Percentiles rank a stretch among this genome's conserved stretches.
Evolutionary conservation across 2,113 vertebrate genomes (phyloP).

Genomic region (Chitala chitala): DNA sequence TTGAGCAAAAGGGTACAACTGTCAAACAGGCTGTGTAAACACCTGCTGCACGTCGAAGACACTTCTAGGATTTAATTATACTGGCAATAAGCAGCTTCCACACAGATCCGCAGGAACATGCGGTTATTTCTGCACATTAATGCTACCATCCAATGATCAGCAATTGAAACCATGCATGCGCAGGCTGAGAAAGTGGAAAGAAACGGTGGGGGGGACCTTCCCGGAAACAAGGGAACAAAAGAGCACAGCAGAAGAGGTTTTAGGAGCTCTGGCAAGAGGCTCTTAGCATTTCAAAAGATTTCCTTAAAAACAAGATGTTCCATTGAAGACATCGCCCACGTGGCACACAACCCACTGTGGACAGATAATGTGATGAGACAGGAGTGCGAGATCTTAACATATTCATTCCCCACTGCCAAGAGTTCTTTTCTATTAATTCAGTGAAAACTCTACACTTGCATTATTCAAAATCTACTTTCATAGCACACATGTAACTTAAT

Average conservation of each 20-base stretch:
- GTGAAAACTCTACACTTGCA: not conserved
- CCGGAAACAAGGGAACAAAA: not conserved
- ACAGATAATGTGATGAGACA: not conserved
- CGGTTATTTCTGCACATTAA: too few species aligned
- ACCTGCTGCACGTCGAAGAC: too few species aligned
- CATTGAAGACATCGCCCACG: not conserved
- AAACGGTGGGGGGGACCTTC: not conserved
- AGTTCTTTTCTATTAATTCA: not conserved
- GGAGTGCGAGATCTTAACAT: not conserved
- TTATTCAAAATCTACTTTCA: not conserved
- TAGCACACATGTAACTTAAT: not conserved
- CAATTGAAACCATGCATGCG: too few species aligned
- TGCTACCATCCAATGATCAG: too few species aligned
- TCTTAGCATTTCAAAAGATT: constrained; percentile 34
- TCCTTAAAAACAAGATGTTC: constrained; percentile 16
- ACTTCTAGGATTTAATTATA: too few species aligned
- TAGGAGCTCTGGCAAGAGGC: constrained; percentile 27
- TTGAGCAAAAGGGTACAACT: too few species aligned
- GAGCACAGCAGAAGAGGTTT: not conserved
- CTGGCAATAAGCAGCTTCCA: too few species aligned
- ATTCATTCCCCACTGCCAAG: not conserved
- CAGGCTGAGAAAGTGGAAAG: too few species aligned
- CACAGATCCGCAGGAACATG: too few species aligned
- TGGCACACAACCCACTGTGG: not conserved
- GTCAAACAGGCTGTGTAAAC: too few species aligned